These are phyloP conservation scores for Marcusenius ussheri DNA, from an alignment of 2,113 vertebrate species.

Conservation along the genomic window DNA sequence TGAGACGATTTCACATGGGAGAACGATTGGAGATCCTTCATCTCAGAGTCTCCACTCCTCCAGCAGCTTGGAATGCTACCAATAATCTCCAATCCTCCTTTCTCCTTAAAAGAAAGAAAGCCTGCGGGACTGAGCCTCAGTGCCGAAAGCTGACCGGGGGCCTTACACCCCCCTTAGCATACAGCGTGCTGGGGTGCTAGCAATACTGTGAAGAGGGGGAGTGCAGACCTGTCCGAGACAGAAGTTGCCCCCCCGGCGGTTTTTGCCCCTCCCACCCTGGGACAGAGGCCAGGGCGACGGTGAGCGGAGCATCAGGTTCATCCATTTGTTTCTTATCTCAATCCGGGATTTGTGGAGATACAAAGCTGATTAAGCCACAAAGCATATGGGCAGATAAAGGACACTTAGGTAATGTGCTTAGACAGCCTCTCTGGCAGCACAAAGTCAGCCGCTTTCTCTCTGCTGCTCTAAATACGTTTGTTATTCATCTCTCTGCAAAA, in stretches of 20 bases:
- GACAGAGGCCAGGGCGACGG: slow-evolving; percentile 54
- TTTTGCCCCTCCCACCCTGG: slow-evolving; percentile 20
- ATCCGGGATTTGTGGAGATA: slow-evolving; percentile 74
- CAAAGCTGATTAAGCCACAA: slow-evolving; percentile 79
- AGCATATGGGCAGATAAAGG: slow-evolving; percentile 70
- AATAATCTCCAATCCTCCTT: slow-evolving; percentile 65
- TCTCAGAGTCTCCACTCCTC: slow-evolving; percentile 49
- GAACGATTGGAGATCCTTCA: slow-evolving; percentile 48
- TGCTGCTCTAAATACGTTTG: slow-evolving; percentile 59
- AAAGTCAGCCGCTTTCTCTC: slow-evolving; percentile 58
- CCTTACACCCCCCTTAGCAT: slow-evolving; percentile 29
- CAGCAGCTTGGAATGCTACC: slow-evolving; percentile 50
- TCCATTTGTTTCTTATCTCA: slow-evolving; percentile 77
- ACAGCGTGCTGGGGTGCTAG: not conserved
- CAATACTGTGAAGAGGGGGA: not conserved
- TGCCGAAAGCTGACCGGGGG: slow-evolving; percentile 51
- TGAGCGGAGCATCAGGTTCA: slow-evolving; percentile 54
- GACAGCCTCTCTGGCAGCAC: slow-evolving; percentile 56
- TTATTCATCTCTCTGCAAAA: slow-evolving; percentile 58
- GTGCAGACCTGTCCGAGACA: slow-evolving; percentile 22
- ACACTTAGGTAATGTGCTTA: slow-evolving; percentile 79
- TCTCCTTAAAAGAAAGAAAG: slow-evolving; percentile 54
- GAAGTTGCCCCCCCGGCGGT: slow-evolving; percentile 12
- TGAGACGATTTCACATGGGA: slow-evolving; percentile 38
- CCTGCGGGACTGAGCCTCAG: slow-evolving; percentile 41